A percentile compares a stretch with the other conserved stretches of the same genome.
These are phyloP conservation scores for Bombylius major DNA, from an alignment of 2,888 invertebrate species.

Conservation along the genomic window DNA sequence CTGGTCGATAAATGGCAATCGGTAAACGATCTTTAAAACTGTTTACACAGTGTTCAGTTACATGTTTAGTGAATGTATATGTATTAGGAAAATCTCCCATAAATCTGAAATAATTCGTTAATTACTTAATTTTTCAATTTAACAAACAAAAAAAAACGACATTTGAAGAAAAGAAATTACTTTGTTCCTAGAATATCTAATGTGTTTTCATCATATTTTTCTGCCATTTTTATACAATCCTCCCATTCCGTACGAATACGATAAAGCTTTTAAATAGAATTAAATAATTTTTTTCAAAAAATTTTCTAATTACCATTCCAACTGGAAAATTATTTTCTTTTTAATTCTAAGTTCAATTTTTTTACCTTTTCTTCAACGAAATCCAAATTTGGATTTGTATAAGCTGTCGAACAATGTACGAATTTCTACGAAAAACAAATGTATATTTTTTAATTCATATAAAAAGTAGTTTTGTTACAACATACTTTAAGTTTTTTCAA, in stretches of 20 bases:
- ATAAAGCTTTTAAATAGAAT: slow-evolving; percentile 39
- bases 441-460: neutral
- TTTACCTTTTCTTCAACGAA: slow-evolving; percentile 48
- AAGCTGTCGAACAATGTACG: slow-evolving; percentile 68
- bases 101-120: slow-evolving; percentile 29
- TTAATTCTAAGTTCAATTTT: too few species aligned
- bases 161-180: neutral
- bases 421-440: slow-evolving; percentile 37
- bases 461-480: neutral
- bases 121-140: neutral
- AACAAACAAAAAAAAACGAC: neutral
- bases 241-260: slow-evolving; percentile 51
- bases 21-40: slow-evolving; percentile 52
- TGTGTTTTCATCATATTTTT: slow-evolving; percentile 27
- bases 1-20: slow-evolving; percentile 61
- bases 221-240: slow-evolving; percentile 44
- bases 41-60: slow-evolving; percentile 61
- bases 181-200: neutral
- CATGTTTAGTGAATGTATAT: slow-evolving; percentile 69
- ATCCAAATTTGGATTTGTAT: slow-evolving; percentile 58
- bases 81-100: slow-evolving; percentile 61
- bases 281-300: neutral
- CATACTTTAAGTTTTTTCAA: neutral
- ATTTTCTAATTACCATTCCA: too few species aligned
- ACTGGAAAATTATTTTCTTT: too few species aligned